Percentiles rank a stretch among this genome's conserved stretches.
phyloP scores from a whole-genome alignment of 1,140 invertebrate species.

The Atta texana region DNA sequence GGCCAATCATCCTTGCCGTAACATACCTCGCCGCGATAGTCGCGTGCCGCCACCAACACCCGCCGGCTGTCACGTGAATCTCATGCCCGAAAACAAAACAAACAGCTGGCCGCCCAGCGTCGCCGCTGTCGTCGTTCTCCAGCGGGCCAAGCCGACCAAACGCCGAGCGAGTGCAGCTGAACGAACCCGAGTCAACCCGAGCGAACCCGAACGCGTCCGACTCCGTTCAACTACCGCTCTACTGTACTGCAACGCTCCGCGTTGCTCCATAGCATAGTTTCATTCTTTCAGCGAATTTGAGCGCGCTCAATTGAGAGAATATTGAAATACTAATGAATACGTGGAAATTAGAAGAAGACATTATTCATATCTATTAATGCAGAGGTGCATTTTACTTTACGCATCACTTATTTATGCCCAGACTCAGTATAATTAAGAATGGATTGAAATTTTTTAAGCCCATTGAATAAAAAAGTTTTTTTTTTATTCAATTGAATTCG shows the following conservation, averaged over 20 bases:
- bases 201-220: not conserved
- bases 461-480: too few relatives aligned
- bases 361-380: too few relatives aligned
- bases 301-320: not conserved
- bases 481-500: too few relatives aligned
- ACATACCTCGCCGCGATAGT: constrained; percentile 65
- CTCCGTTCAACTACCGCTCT: not conserved
- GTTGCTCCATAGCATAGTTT: too few relatives aligned
- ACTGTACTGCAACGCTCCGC: too few relatives aligned
- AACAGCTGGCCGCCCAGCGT: constrained; percentile 82
- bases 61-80: constrained; percentile 83
- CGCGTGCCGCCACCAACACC: constrained; percentile 79
- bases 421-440: too few relatives aligned
- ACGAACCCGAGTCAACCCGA: not conserved
- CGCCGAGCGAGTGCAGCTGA: constrained; percentile 16
- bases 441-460: too few relatives aligned
- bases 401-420: too few relatives aligned
- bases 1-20: constrained; percentile 74
- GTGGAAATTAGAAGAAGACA: too few relatives aligned
- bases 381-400: too few relatives aligned
- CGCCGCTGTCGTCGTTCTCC: constrained; percentile 58
- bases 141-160: not conserved
- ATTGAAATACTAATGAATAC: not conserved
- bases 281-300: not conserved
- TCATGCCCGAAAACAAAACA: constrained; percentile 86